These are phyloP conservation scores for Apodemia mormo DNA, from an alignment of 2,888 invertebrate species.

Conservation along the genomic window DNA sequence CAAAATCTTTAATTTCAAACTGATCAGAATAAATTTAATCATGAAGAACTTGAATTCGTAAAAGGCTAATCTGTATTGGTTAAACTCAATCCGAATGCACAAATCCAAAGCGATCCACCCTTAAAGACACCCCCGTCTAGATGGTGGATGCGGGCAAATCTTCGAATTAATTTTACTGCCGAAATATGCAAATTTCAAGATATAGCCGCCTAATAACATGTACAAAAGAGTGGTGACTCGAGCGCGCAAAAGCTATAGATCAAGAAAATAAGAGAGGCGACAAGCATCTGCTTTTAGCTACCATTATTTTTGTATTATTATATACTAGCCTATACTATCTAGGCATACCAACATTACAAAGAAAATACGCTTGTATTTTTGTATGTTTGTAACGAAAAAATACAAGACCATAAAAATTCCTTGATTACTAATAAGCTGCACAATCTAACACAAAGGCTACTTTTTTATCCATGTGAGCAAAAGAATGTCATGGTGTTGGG, in stretches of 20 bases:
- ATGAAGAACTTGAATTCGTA: conserved; percentile 14
- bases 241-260: conserved; percentile 58
- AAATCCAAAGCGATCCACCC: conserved; percentile 70
- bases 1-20: neutral
- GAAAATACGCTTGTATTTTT: too few species aligned
- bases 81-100: conserved; percentile 67
- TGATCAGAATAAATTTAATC: conserved; percentile 6
- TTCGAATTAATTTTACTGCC: conserved; percentile 83
- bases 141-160: conserved; percentile 79
- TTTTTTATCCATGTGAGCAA: too few species aligned
- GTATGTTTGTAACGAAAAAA: too few species aligned
- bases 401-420: too few species aligned
- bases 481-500: too few species aligned
- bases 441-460: too few species aligned
- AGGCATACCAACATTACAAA: too few species aligned
- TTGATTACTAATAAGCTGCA: too few species aligned
- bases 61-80: conserved; percentile 50
- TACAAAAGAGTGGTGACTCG: conserved; percentile 81
- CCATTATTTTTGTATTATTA: neutral
- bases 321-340: too few species aligned
- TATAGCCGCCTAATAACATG: conserved; percentile 81
- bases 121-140: conserved; percentile 49
- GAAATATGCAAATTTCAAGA: conserved; percentile 81
- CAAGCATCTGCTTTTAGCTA: neutral
- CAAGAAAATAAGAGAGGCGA: conserved; percentile 27